Evolutionary conservation across 2,113 vertebrate species (phyloP).

Genomic region (Nesoenas mayeri): DNA sequence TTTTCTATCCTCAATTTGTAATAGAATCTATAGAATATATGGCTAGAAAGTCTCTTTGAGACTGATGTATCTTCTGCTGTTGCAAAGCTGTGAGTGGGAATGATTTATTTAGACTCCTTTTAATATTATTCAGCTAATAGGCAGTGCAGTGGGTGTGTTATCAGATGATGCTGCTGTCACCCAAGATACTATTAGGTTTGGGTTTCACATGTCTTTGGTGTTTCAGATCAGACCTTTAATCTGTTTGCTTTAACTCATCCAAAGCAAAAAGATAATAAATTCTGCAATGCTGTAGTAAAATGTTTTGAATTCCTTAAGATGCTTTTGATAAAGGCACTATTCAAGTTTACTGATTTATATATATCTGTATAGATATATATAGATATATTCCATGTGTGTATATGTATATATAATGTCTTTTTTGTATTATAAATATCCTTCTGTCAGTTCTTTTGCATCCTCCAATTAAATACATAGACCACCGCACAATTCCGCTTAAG

Average conservation of each 20-base stretch:
- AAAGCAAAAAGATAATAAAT: constrained; percentile 59
- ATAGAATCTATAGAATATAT: constrained; percentile 71
- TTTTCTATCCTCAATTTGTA: constrained; percentile 74
- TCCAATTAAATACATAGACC: constrained; percentile 36
- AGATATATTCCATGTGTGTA: constrained; percentile 9
- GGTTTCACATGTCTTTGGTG: constrained; percentile 31
- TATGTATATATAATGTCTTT: constrained; percentile 69
- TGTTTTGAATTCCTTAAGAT: constrained; percentile 69
- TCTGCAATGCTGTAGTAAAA: constrained; percentile 54
- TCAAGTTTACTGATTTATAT: constrained; percentile 75
- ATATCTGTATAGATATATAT: constrained; percentile 43
- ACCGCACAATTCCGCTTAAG: not conserved
- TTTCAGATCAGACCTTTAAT: constrained; percentile 62
- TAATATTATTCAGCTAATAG: constrained; percentile 63
- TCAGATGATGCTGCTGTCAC: constrained; percentile 71
- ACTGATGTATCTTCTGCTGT: constrained; percentile 67
- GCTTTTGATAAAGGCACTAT: constrained; percentile 69
- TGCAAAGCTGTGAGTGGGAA: constrained; percentile 74
- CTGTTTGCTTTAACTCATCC: constrained; percentile 69
- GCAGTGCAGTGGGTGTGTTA: constrained; percentile 61
- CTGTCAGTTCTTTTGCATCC: constrained; percentile 15
- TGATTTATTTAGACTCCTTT: constrained; percentile 66
- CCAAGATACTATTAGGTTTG: constrained; percentile 56
- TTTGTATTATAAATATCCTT: constrained; percentile 72
- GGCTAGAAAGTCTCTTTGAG: constrained; percentile 70